Evolutionary conservation across 2,113 vertebrate species (phyloP).

Genomic region (Pelmatolapia mariae): DNA sequence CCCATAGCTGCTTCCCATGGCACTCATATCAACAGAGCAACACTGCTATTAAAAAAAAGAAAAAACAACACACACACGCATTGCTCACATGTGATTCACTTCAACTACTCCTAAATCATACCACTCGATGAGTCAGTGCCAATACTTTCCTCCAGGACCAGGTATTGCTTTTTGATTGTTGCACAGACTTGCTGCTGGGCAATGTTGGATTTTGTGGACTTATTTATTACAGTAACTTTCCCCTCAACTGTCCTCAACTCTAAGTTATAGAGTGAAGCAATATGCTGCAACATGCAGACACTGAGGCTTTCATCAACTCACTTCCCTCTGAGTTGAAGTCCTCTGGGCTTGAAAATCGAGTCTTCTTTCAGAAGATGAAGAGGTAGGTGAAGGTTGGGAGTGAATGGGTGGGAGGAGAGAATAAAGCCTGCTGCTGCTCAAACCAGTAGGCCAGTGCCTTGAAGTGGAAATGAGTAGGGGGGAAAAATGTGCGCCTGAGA

Average conservation of each 20-base stretch:
- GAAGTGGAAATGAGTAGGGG: slow-evolving; percentile 62
- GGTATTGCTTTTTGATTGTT: not conserved
- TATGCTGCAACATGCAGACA: slow-evolving; percentile 16
- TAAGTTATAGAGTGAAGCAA: slow-evolving; percentile 18
- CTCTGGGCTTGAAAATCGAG: slow-evolving; percentile 10
- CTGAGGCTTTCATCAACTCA: slow-evolving; percentile 22
- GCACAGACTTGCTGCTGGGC: not conserved
- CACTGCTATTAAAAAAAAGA: not conserved
- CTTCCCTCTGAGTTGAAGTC: slow-evolving; percentile 10
- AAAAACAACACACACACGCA: not conserved
- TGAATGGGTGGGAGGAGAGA: slow-evolving; percentile 30
- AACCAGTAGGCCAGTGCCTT: slow-evolving; percentile 47
- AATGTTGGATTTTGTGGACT: not conserved
- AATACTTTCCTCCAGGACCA: not conserved
- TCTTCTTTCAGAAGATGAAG: slow-evolving; percentile 33
- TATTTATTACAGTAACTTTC: not conserved
- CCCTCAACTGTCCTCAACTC: not conserved
- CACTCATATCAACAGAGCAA: not conserved
- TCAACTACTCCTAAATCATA: not conserved
- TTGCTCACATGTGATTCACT: not conserved
- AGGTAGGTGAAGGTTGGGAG: slow-evolving; percentile 7
- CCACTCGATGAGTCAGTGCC: not conserved
- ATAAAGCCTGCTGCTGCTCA: slow-evolving; percentile 5
- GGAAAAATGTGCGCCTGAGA: not conserved
- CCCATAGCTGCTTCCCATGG: not conserved